A percentile compares a stretch with the other conserved stretches of the same genome.
Conservation (phyloP, 2,113 vertebrate genomes). For the Erinaceus europaeus region DNA sequence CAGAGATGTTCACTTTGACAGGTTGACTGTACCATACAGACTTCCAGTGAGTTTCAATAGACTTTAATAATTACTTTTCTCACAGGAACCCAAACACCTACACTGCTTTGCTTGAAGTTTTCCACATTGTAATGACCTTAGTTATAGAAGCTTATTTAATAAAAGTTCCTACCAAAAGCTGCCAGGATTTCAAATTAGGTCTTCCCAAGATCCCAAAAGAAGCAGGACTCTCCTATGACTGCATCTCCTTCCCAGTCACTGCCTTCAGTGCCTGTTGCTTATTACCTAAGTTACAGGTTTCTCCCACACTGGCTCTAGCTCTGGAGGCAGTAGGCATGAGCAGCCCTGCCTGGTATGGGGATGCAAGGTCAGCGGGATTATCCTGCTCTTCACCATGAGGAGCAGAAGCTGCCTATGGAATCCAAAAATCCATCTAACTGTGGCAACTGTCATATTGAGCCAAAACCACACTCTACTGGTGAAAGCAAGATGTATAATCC, state of each 20-base stretch:
- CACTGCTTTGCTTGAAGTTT: not conserved
- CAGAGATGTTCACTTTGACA: not conserved
- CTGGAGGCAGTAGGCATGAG: not conserved
- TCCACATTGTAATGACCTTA: not conserved
- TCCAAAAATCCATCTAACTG: not conserved
- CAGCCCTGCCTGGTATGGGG: not conserved
- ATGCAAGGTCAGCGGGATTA: not conserved
- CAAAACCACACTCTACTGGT: slow-evolving; percentile 39
- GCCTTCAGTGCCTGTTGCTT: not conserved
- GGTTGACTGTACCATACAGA: not conserved
- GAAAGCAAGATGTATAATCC: slow-evolving; percentile 11
- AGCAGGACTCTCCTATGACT: not conserved
- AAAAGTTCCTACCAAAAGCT: not conserved
- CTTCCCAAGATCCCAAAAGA: not conserved
- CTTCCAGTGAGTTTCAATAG: not conserved
- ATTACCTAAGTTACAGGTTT: not conserved
- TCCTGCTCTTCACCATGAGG: not conserved
- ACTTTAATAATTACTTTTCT: not conserved
- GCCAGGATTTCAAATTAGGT: not conserved
- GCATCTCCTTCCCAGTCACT: not conserved
- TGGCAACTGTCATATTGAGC: not conserved
- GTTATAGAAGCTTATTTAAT: not conserved
- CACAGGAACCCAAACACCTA: not conserved
- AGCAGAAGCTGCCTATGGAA: not conserved
- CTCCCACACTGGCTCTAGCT: not conserved